phyloP scores from a whole-genome alignment of 2,888 invertebrate species.

The Sphaeridia pumilis region DNA sequence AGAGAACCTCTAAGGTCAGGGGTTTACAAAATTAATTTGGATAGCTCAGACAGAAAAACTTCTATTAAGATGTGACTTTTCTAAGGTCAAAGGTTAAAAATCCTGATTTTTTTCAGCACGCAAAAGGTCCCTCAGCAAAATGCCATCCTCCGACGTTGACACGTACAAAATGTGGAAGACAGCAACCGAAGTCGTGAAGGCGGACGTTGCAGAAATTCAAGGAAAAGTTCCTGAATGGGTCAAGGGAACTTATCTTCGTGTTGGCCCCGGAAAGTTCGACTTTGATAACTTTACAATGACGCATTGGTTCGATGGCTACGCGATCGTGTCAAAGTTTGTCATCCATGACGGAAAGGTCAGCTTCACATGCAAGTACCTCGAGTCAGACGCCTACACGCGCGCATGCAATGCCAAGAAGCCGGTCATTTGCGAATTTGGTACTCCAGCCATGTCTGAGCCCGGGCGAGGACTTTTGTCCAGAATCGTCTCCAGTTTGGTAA shows the following conservation, averaged over 20 bases:
- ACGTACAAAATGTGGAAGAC: conserved; percentile 26
- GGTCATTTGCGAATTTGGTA: conserved; percentile 42
- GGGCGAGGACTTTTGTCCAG: conserved; percentile 29
- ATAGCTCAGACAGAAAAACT: no score
- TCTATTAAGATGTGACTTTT: no score
- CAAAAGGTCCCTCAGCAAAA: conserved; percentile 4
- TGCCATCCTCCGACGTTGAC: conserved; percentile 13
- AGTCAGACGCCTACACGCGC: conserved; percentile 42
- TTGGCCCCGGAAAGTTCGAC: conserved; percentile 45
- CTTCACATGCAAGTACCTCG: conserved; percentile 39
- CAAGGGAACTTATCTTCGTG: conserved; percentile 38
- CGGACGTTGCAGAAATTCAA: conserved; percentile 19
- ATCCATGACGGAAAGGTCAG: conserved; percentile 40
- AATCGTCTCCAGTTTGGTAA: conserved; percentile 21
- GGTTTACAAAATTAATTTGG: no score
- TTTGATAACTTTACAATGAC: conserved; percentile 40
- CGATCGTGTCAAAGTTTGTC: conserved; percentile 42
- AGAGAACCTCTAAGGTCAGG: no score
- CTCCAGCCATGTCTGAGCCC: conserved; percentile 33
- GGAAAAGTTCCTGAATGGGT: conserved; percentile 25
- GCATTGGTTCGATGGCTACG: conserved; percentile 45
- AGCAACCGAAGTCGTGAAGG: conserved; percentile 19
- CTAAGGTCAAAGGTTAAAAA: no score
- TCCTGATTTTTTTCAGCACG: no score
- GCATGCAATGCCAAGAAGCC: conserved; percentile 41